Base-by-base conservation (phyloP, 2,113 vertebrate genomes). In the Atractosteus spatula region DNA sequence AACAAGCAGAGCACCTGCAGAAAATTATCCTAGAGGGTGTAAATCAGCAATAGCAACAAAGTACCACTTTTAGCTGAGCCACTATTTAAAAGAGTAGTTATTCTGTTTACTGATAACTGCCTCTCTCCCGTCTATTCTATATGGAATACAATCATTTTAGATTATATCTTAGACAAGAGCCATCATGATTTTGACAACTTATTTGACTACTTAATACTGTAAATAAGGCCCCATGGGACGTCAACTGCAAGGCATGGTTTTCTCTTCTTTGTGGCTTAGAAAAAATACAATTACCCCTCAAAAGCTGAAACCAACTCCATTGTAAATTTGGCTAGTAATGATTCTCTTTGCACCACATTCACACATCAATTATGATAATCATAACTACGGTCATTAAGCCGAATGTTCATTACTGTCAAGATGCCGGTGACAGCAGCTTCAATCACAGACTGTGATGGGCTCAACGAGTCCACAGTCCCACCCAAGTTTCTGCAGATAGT, bases 361-460 rank as follows among this genome's bases (percentile, higher is more conserved):
- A 85, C 91, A 91, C 90, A 92, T 94, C 92, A 94, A 94, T 95
- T 95, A 94, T 88, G 88, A 92, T 93, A 86, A 94, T 94, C 90
- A 90, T 92, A 91, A 94, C 92, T 92, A 92, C 81, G 89, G 91
- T 94, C 90, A 69, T 94, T 94, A 95, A 90, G 88, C 93, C 74
- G 90, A 89, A 89, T 88, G 89, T 90, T 94, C 93, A 94, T 95
- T 94, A 94, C 89, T 90, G 89, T 90, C 90, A 89, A 90, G 89
- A 90, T 89, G 87, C 91, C 85, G 83, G 89, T 90, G 93, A 90
- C 89, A 94, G 90, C 90, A 91, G 90, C 90, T 92, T 94, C 91
- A 91, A 92, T 94, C 91, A 91, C 83, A 59, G 78, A 87, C 84
- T 81, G 85, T 88, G 81, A 79, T 87, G 87, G 87, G 87, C 85